These are phyloP conservation scores for Sitobion miscanthi DNA, from an alignment of 1,140 invertebrate species.

Conservation along the genomic window DNA sequence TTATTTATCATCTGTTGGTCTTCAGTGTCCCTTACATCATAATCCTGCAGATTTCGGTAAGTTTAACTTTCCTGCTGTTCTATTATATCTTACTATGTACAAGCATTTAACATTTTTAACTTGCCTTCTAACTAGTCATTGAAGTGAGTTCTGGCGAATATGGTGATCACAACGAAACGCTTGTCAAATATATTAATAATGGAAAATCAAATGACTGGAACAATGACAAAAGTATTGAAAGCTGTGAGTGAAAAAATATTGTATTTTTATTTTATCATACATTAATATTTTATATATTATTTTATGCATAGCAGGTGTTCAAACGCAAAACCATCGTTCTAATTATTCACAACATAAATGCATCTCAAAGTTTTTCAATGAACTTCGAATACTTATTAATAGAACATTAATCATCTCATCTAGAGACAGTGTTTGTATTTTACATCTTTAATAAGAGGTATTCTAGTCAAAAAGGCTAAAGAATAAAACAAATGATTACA, in stretches of 20 bases:
- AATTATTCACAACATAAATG: background rate
- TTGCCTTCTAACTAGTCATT: conserved; percentile 67
- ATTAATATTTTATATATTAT: conserved; percentile 3
- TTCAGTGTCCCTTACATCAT: conserved; percentile 90
- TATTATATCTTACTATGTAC: background rate
- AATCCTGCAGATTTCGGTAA: conserved; percentile 94
- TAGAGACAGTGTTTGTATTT: conserved; percentile 53
- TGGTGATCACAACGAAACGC: conserved; percentile 70
- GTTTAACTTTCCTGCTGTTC: background rate
- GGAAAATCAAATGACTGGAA: conserved; percentile 47
- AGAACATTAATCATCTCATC: conserved; percentile 41
- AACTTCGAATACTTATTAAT: conserved; percentile 45
- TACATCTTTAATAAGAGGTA: conserved; percentile 40
- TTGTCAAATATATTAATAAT: conserved; percentile 7
- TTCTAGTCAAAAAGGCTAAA: conserved; percentile 34
- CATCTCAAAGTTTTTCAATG: background rate
- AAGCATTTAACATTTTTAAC: background rate
- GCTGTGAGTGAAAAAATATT: background rate
- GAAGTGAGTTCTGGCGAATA: conserved; percentile 64
- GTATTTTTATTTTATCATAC: background rate
- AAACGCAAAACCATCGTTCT: background rate
- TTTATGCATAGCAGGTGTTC: background rate
- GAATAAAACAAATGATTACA: background rate
- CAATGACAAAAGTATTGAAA: conserved; percentile 16
- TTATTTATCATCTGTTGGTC: conserved; percentile 78